A percentile compares a stretch with the other conserved stretches of the same genome.
Conservation (phyloP, 2,888 invertebrate genomes). For the Polyploca ridens region DNA sequence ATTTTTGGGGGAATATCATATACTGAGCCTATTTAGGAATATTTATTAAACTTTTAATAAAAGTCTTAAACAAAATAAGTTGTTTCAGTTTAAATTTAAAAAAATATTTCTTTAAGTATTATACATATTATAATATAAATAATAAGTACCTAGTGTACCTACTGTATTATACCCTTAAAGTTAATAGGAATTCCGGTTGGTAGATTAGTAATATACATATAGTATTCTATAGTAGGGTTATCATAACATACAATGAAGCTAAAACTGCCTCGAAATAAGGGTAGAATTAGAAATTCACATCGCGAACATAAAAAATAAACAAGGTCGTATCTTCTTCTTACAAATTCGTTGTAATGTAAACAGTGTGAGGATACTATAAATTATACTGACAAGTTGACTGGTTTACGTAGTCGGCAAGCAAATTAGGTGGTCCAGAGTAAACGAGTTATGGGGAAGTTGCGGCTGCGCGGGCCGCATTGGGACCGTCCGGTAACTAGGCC, state of each 20-base stretch:
- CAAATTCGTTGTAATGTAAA: conserved; percentile 3
- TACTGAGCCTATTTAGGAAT: too few species aligned
- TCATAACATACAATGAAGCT: neutral
- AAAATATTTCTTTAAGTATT: too few species aligned
- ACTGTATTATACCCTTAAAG: too few species aligned
- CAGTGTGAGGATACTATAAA: conserved; percentile 56
- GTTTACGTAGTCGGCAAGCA: conserved; percentile 66
- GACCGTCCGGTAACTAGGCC: conserved; percentile 47
- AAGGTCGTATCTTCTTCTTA: neutral
- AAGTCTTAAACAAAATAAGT: too few species aligned
- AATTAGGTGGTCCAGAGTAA: conserved; percentile 74
- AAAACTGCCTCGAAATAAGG: neutral
- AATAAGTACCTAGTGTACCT: too few species aligned
- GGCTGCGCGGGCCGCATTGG: conserved; percentile 54
- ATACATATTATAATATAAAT: too few species aligned
- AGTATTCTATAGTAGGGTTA: too few species aligned
- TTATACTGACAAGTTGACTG: conserved; percentile 67
- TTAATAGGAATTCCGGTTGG: too few species aligned
- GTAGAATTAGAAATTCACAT: conserved; percentile 2
- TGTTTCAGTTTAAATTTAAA: too few species aligned
- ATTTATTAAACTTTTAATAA: too few species aligned
- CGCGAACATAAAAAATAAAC: conserved; percentile 4
- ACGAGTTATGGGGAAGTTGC: conserved; percentile 74
- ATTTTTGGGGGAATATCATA: too few species aligned
- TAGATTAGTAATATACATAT: too few species aligned